A percentile compares a stretch with the other conserved stretches of the same genome.
phyloP scores from a whole-genome alignment of 2,113 vertebrate species.

The Ammodytes marinus region DNA sequence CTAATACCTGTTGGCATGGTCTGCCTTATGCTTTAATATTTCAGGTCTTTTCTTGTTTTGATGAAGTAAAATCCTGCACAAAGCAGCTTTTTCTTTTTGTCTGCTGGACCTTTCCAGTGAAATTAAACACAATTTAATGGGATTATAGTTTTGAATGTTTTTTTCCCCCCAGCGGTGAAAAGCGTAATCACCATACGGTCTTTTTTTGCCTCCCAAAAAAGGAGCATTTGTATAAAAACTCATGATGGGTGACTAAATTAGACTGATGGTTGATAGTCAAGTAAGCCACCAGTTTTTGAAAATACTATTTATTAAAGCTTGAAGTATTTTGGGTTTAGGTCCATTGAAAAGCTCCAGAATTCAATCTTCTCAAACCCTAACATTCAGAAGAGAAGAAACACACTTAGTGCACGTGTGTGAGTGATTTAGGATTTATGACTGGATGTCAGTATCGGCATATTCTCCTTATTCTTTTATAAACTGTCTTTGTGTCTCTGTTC shows the following conservation, averaged over 20 bases:
- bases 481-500: slow-evolving; percentile 31
- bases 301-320: neutral
- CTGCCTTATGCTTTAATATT: neutral
- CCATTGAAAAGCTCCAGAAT: too few species aligned
- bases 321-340: neutral
- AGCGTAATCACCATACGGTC: too few species aligned
- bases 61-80: neutral
- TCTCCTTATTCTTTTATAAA: slow-evolving; percentile 6
- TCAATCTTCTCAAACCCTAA: neutral
- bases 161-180: neutral
- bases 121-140: neutral
- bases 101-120: neutral
- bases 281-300: neutral
- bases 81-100: neutral
- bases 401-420: neutral
- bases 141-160: too few species aligned
- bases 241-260: neutral
- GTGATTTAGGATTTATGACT: neutral
- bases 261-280: neutral
- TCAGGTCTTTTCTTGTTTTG: too few species aligned
- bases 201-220: neutral
- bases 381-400: neutral
- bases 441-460: slow-evolving; percentile 6
- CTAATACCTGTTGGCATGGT: neutral
- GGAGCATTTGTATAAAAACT: neutral